Evolutionary conservation across 2,113 vertebrate species (phyloP).

Genomic region (Syrmaticus mikado): DNA sequence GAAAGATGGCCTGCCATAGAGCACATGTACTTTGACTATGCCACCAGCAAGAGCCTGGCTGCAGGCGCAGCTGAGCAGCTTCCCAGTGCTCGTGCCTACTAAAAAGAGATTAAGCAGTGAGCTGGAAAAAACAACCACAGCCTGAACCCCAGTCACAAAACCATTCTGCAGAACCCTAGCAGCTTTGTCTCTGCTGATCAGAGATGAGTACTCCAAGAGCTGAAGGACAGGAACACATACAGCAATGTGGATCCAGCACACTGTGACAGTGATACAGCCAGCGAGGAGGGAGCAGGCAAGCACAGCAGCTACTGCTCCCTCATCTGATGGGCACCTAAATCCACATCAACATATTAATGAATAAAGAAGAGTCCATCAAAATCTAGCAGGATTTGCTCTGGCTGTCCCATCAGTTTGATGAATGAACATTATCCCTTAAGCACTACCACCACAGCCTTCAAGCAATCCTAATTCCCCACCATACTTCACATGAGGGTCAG

Average conservation of each 20-base stretch:
- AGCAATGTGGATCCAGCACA: neutral
- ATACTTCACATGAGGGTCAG: constrained; percentile 26
- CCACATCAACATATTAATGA: constrained; percentile 48
- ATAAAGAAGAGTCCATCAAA: neutral
- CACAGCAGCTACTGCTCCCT: neutral
- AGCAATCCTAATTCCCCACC: constrained; percentile 20
- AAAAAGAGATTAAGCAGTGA: neutral
- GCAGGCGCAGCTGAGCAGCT: neutral
- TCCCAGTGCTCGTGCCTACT: neutral
- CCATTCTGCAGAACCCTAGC: neutral
- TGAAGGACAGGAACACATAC: neutral
- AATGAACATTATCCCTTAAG: constrained; percentile 46
- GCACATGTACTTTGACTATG: neutral
- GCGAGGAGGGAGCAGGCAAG: neutral
- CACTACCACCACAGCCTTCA: constrained; percentile 17
- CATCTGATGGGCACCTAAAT: neutral
- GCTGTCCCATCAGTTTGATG: constrained; percentile 45
- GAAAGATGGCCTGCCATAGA: neutral
- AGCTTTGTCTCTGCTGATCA: neutral
- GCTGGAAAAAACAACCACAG: neutral
- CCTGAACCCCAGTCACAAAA: neutral
- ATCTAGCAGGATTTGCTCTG: constrained; percentile 28
- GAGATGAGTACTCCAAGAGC: neutral
- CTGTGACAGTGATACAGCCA: neutral
- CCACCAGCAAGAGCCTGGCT: neutral